phyloP scores from a whole-genome alignment of 2,113 vertebrate species.

The Bostrychus sinensis region DNA sequence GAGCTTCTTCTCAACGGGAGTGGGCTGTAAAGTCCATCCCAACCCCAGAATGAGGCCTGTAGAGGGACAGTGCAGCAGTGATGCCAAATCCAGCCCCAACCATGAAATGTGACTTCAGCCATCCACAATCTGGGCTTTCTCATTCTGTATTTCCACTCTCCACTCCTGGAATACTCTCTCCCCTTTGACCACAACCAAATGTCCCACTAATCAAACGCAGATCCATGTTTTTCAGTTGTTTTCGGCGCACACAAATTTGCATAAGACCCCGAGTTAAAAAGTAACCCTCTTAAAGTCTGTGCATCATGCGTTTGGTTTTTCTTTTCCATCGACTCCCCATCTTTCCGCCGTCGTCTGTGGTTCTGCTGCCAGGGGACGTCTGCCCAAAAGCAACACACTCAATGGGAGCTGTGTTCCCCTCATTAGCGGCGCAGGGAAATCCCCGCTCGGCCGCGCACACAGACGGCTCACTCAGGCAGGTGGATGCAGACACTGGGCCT shows the following conservation, averaged over 20 bases:
- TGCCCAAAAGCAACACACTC: constrained; percentile 45
- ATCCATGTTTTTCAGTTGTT: neutral
- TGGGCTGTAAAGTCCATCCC: no score
- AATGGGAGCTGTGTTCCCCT: constrained; percentile 66
- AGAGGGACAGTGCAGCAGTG: no score
- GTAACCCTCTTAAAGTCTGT: neutral
- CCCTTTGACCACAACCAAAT: neutral
- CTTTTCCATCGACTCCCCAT: constrained; percentile 57
- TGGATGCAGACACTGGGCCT: constrained; percentile 34
- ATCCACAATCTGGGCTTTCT: neutral
- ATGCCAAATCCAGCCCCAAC: no score
- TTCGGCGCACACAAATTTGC: neutral
- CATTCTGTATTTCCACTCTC: no score
- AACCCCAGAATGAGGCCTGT: no score
- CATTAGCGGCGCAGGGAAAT: constrained; percentile 61
- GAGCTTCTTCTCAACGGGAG: no score
- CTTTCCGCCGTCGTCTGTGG: constrained; percentile 62
- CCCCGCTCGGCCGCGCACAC: constrained; percentile 32
- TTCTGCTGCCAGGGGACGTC: constrained; percentile 43
- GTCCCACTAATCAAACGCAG: neutral
- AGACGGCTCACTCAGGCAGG: constrained; percentile 1
- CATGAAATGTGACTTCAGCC: neutral
- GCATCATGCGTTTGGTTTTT: constrained; percentile 32
- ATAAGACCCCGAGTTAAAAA: neutral
- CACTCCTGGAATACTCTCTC: neutral